These are phyloP conservation scores for Linnaemya tessellans DNA, from an alignment of 2,888 invertebrate species.

Conservation along the genomic window DNA sequence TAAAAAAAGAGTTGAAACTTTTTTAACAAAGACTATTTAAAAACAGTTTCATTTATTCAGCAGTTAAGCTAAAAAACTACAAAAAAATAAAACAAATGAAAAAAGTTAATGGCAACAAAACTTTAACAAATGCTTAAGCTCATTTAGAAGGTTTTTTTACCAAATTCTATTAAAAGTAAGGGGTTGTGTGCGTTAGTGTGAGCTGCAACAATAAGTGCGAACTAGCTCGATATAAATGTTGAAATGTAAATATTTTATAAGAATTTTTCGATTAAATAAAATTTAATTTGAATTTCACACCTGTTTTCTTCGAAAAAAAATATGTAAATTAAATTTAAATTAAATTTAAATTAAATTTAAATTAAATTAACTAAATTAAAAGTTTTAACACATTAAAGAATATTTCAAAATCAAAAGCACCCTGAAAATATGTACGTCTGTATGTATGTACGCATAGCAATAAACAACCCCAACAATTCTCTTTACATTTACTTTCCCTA, in stretches of 20 bases:
- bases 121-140: conserved; percentile 31
- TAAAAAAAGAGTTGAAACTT: neutral
- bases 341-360: conserved; percentile 9
- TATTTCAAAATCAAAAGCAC: neutral
- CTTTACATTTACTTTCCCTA: conserved; percentile 10
- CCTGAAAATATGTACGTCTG: neutral
- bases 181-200: neutral
- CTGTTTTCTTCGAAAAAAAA: neutral
- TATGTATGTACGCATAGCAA: neutral
- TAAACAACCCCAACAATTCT: conserved; percentile 31
- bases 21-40: conserved; percentile 17
- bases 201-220: neutral
- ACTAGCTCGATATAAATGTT: conserved; percentile 6
- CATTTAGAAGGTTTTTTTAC: conserved; percentile 23
- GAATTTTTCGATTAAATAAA: conserved; percentile 34
- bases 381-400: conserved; percentile 42
- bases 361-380: conserved; percentile 60
- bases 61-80: conserved; percentile 41
- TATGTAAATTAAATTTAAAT: neutral
- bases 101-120: conserved; percentile 46
- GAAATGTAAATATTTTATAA: conserved; percentile 20
- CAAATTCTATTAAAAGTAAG: conserved; percentile 7
- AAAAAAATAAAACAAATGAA: neutral
- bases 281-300: conserved; percentile 24
- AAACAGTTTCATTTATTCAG: conserved; percentile 46